Percentiles rank a stretch among this genome's conserved stretches.
Conservation (phyloP, 1,140 invertebrate genomes). For the Drosophila burlai region DNA sequence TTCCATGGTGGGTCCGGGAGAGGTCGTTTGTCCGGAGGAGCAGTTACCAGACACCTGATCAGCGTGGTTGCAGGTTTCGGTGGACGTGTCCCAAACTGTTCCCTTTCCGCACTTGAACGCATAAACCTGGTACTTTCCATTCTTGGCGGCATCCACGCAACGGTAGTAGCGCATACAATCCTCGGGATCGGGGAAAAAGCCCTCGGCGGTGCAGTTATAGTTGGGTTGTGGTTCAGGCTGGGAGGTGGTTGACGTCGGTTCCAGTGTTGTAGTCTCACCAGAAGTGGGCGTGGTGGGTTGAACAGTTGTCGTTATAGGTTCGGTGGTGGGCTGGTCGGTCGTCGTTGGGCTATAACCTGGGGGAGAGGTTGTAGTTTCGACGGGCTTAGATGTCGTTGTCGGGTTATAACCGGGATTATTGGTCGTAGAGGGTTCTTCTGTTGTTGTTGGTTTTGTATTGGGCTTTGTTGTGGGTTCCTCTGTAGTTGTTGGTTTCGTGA, state of each 20-base stretch:
- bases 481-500: constrained; percentile 12
- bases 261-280: constrained; percentile 39
- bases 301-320: constrained; percentile 27
- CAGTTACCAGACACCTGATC: constrained; percentile 74
- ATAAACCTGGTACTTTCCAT: constrained; percentile 86
- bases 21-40: constrained; percentile 64
- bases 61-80: constrained; percentile 87
- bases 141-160: constrained; percentile 87
- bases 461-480: constrained; percentile 37
- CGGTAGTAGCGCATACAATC: constrained; percentile 90
- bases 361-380: constrained; percentile 42
- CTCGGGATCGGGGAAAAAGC: constrained; percentile 73
- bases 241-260: constrained; percentile 33
- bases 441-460: constrained; percentile 33
- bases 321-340: constrained; percentile 31
- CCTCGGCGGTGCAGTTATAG: constrained; percentile 66
- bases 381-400: constrained; percentile 31
- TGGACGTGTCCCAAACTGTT: constrained; percentile 88
- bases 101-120: constrained; percentile 88
- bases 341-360: constrained; percentile 50
- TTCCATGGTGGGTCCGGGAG: constrained; percentile 26
- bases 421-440: constrained; percentile 36
- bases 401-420: constrained; percentile 39
- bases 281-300: constrained; percentile 28
- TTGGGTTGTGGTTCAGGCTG: constrained; percentile 51